Base-by-base conservation (phyloP, 2,113 vertebrate species). In the Silurus meridionalis region DNA sequence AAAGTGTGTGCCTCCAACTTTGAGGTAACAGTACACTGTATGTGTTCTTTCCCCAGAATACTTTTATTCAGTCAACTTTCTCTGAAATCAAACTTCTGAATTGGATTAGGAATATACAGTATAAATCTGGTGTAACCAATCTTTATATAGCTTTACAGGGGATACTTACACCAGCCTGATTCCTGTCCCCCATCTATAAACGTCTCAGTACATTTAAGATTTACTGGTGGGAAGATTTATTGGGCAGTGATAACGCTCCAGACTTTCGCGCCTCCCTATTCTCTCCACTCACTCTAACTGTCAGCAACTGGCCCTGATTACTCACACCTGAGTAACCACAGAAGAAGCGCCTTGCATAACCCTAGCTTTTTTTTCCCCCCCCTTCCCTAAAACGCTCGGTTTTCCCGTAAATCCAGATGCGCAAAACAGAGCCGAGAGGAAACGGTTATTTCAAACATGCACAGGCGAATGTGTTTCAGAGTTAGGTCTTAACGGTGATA, bases 371-470 rank as follows among this genome's bases (percentile, higher is more conserved):
- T 37, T 37, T 37, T 37, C 2, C 37, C 37, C 37, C 37, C 88
- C 90, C 88, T 90, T 94, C 93, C 93, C 37, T 37, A 86, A 93
- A 94, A 93, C 83, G 15, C 82, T 81, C 85, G 87, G 89, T 83
- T 83, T 91, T 92, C 90, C 88, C 80, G 89, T 87, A 87, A 92
- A 92, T 90, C 25, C 85, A 89, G 80, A 67, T 81, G 80, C 84
- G 85, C 63, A 72, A 84, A 92, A 91, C 90, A 37, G 77, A 86
- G 88, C 86, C 79, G 63, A 57, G 81, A 67, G 88, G 90, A 89
- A 89, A 3, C 71, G 58, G 19, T 8, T 5, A 2, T 75, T 63
- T 21, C 23, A 90, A 46, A 78, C 64, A 64, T 52, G 81, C 50
- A 55, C 50, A 46, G 61, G 11, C 58, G 28, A 15, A 14, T 69